Evolutionary conservation across 2,113 vertebrate species (phyloP), one percentile per base, ranked within the genome.

Genomic region (Eubucco bourcierii): DNA sequence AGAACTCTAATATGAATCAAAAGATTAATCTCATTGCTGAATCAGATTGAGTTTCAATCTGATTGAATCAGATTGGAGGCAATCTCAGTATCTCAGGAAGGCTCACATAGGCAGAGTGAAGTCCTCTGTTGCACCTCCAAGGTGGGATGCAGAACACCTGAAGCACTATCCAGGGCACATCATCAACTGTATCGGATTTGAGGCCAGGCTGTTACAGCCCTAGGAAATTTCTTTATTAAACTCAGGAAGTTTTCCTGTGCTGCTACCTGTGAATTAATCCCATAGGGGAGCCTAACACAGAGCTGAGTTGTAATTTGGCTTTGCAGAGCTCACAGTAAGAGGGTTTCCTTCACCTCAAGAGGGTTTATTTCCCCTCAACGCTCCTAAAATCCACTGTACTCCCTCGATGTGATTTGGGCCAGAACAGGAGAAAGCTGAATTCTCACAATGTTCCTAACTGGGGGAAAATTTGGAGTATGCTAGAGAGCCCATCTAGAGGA

Each of bases 31-130:
- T 12, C 29, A 4, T 23, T 90, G 41, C 31, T 65, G 20, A 14
- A 34, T 15, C 20, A 17, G 17, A n/a, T 10, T 37, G 50, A 80
- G 25, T 50, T 61, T 33, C 84, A 39, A n/a, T n/a, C n/a, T n/a
- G n/a, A n/a, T n/a, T 4, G 0, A 18, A 25, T 3, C 10, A 11
- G 15, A n/a, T n/a, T n/a, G n/a, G n/a, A 55, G 29, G 52, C 7
- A 25, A 58, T 29, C 52, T 65, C 55, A 50, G 23, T 28, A 56
- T 31, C 55, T 17, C 55, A 56, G 61, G 31, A 58, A 34, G 13
- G 34, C 15, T 25, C 23, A 4, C 3, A 12, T 3, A 61, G 46
- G 56, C 16, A 53, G 37, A 64, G 9, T 15, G 25, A 87, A 52
- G 29, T 39, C 50, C 58, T n/a, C 46, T 17, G 46, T 47, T 47